phyloP scores from a whole-genome alignment of 2,113 vertebrate species.

The Varanus komodoensis region DNA sequence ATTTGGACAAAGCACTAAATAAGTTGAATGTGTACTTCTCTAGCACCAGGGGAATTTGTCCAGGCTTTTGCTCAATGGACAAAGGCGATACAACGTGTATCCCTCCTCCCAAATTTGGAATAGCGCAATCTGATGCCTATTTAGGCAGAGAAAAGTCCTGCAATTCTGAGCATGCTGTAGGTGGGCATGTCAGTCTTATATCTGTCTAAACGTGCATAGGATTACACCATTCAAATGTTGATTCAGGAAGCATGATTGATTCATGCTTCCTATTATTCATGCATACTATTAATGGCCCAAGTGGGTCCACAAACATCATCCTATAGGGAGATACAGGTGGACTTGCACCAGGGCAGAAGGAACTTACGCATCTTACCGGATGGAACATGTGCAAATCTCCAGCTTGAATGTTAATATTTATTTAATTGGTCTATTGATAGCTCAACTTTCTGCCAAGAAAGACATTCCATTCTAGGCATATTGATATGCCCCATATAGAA shows the following conservation, averaged over 20 bases:
- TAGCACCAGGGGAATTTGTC: background rate
- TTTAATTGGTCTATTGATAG: too few species aligned
- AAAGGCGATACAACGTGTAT: background rate
- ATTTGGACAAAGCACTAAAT: conserved; percentile 52
- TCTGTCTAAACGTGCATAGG: too few species aligned
- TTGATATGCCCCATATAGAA: background rate
- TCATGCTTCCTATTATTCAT: background rate
- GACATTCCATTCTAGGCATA: too few species aligned
- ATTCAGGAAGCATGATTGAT: background rate
- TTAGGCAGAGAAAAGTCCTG: too few species aligned
- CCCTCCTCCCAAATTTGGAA: background rate
- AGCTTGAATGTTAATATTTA: background rate
- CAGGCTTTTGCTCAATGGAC: background rate
- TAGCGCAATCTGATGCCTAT: too few species aligned
- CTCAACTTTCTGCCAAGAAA: too few species aligned
- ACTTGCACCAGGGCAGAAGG: background rate
- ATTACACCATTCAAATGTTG: background rate
- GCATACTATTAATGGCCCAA: background rate
- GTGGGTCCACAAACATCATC: background rate
- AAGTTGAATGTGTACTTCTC: conserved; percentile 35
- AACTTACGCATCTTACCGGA: background rate
- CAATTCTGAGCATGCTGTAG: too few species aligned
- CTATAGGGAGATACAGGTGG: background rate
- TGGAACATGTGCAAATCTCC: background rate
- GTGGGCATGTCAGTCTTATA: too few species aligned